Base-by-base conservation (phyloP, 2,797 vertebrate species). In the Lutjanus argentimaculatus region DNA sequence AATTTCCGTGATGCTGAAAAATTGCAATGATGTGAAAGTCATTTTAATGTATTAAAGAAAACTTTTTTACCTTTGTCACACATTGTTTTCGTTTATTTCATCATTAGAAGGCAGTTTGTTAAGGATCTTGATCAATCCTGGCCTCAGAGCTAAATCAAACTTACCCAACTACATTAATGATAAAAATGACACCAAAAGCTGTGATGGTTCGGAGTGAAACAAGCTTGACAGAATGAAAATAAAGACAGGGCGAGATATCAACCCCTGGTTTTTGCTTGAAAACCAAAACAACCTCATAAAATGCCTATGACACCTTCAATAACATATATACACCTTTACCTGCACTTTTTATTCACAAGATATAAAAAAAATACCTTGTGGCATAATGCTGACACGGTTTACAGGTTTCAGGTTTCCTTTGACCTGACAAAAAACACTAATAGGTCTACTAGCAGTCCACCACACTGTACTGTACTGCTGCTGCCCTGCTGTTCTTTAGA, bases 41-140 rank as follows among this genome's bases (percentile, higher is more conserved):
- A 30, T 58, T 48, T 70, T 13, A 66, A 55, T 62, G 19, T 69
- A 78, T 61, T 63, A 72, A 82, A 81, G 7, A 75, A 53, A 76
- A 43, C 2, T 48, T 46, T 51, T 63, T 2, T 52, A 43, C 65
- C 52, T 17, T 45, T 84, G 57, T 75, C 40, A 13, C 2, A 43
- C 8, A 9, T 63, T 6, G 8, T 64, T 62, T 56, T 25, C 51
- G 19, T 2, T 22, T 62, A 49, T 13, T 53, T 25, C 48, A 19
- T 21, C 3, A 53, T 17, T 45, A 58, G 1, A 42, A n/a, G 36
- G 19, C 4, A 71, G 14, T n/a, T 19, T 46, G 4, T 43, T 7
- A 7, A 8, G 7, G 3, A n/a, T 55, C 13, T 45, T 53, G 21
- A 53, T 25, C 4, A 17, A 58, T 12, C 15, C 36, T 48, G 21